Conservation (phyloP, 2,888 invertebrate genomes). For the Drosophila gaucha region DNA sequence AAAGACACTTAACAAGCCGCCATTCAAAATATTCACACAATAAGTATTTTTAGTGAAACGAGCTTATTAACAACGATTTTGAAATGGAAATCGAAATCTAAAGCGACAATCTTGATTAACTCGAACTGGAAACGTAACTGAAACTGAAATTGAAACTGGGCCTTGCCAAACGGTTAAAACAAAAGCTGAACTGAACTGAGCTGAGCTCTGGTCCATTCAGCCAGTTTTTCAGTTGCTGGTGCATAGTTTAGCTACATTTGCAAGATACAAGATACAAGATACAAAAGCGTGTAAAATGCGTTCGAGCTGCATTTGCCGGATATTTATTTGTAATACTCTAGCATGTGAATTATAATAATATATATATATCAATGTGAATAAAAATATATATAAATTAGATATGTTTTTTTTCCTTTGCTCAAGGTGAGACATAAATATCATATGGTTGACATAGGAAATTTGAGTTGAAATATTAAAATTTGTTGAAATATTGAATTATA, state of each 20-base stretch:
- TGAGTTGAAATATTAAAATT: no score
- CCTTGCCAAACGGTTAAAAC: constrained; percentile 26
- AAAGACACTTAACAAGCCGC: constrained; percentile 20
- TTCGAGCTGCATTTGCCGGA: constrained; percentile 30
- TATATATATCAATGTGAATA: no score
- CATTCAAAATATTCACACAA: constrained; percentile 57
- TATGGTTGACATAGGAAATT: no score
- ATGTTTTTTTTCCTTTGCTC: no score
- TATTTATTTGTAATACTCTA: constrained; percentile 10
- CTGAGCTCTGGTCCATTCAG: constrained; percentile 52
- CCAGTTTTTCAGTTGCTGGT: constrained; percentile 39
- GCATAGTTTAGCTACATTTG: constrained; percentile 27
- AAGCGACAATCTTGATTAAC: constrained; percentile 68
- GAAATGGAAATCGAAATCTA: constrained; percentile 67
- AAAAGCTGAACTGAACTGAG: constrained; percentile 33
- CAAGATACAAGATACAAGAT: constrained; percentile 34
- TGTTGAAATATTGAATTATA: no score
- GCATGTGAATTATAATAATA: background rate
- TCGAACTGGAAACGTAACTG: constrained; percentile 33
- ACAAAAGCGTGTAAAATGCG: constrained; percentile 51
- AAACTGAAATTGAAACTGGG: constrained; percentile 31
- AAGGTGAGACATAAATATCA: no score
- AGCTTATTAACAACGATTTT: constrained; percentile 65
- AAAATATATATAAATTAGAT: background rate
- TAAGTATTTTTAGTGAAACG: constrained; percentile 54